A percentile compares a stretch with the other conserved stretches of the same genome.
Evolutionary conservation across 2,888 invertebrate species (phyloP).

Genomic region (Galerucella nymphaeae): DNA sequence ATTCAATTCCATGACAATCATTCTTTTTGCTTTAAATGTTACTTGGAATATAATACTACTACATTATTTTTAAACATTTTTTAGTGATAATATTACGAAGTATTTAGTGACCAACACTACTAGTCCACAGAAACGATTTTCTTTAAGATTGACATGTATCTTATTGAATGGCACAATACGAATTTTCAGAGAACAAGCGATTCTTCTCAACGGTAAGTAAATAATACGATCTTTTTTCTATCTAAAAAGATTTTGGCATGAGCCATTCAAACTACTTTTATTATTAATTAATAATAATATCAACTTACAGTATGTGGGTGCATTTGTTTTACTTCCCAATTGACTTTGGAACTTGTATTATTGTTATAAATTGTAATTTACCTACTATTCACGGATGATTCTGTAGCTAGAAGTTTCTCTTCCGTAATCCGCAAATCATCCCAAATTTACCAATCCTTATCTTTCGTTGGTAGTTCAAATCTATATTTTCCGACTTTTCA

Average conservation of each 20-base stretch:
- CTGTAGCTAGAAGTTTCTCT: conserved; percentile 26
- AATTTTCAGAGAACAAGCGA: conserved; percentile 35
- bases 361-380: too few species aligned
- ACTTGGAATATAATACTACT: neutral
- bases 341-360: too few species aligned
- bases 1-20: too few species aligned
- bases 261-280: neutral
- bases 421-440: too few species aligned
- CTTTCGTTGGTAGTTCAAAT: too few species aligned
- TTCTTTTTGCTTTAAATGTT: too few species aligned
- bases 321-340: too few species aligned
- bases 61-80: conserved; percentile 18
- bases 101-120: conserved; percentile 30
- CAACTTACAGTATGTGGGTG: too few species aligned
- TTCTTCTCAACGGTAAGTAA: conserved; percentile 31
- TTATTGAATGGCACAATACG: conserved; percentile 36
- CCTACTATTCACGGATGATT: too few species aligned
- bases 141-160: conserved; percentile 32
- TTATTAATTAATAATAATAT: too few species aligned
- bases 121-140: conserved; percentile 39
- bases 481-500: too few species aligned
- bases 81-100: conserved; percentile 31
- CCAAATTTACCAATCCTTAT: too few species aligned
- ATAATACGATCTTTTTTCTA: conserved; percentile 6
- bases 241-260: neutral